Base-by-base conservation (phyloP, 2,888 invertebrate species). In the Drosophila multiciliata region DNA sequence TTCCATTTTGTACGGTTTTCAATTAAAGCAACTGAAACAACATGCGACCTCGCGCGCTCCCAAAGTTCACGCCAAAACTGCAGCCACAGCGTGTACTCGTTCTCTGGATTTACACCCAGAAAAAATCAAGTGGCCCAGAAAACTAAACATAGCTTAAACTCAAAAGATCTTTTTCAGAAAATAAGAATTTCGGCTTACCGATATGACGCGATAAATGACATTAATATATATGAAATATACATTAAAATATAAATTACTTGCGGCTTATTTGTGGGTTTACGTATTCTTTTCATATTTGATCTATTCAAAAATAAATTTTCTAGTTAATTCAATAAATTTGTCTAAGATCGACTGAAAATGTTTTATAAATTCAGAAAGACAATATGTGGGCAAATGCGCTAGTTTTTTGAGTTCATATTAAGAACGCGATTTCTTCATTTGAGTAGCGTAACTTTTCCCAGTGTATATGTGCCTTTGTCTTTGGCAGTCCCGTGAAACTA, bases 1-100 rank as follows among this genome's bases (percentile, higher is more conserved):
- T 84, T 84, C 77, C 87, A 89, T 84, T 85, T 89, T 69, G 78
- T 87, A 89, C 75, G 78, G 80, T 75, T 85, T 85, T 85, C 89
- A 85, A 85, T 85, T 85, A 85, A 85, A 82, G 82, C 75, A 65
- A 63, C 70, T 80, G 70, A 54, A 53, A 48, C 64, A 76, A 76
- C 83, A 73, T 75, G 81, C 66, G 87, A 89, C 89, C 88, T 83
- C 76, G 73, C 72, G 80, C 85, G 68, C 85, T 45, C 23, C 75
- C 73, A 82, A 73, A 83, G 86, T 84, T 86, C 83, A 86, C 57
- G 45, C 73, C 59, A 57, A 29, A 67, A 49, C 73, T 42, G 29
- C 33, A 53, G 60, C 65, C 65, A 55, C 36, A 60, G 23, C 29
- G 32, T 26, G 29, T 38, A 53, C 48, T 40, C 38, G n/a, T n/a